Percentiles rank a stretch among this genome's conserved stretches.
phyloP scores from a whole-genome alignment of 2,888 invertebrate genomes.

The Agriopis marginaria region DNA sequence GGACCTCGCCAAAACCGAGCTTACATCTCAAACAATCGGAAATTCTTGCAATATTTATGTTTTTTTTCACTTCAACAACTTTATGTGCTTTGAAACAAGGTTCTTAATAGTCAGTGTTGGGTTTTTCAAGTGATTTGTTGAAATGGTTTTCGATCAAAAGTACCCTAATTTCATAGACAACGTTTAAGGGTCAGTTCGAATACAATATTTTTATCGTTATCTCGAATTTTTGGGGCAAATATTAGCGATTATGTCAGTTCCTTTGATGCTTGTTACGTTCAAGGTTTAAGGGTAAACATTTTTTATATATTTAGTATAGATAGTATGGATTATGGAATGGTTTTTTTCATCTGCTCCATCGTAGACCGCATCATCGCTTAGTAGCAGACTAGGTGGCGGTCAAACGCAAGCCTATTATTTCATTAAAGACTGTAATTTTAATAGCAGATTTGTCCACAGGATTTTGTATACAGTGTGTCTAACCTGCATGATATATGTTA shows the following conservation, averaged over 20 bases:
- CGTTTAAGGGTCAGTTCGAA: slow-evolving; percentile 43
- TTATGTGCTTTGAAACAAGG: neutral
- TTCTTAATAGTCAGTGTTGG: neutral
- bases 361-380: too few species aligned
- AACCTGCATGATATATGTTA: too few species aligned
- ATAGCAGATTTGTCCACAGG: too few species aligned
- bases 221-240: slow-evolving; percentile 41
- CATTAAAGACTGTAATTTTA: too few species aligned
- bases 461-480: too few species aligned
- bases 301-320: slow-evolving; percentile 5
- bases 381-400: too few species aligned
- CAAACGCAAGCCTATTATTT: too few species aligned
- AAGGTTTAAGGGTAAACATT: slow-evolving; percentile 12
- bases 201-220: slow-evolving; percentile 46
- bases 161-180: slow-evolving; percentile 54
- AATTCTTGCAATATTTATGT: neutral
- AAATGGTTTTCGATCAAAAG: slow-evolving; percentile 24
- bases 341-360: too few species aligned
- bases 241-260: slow-evolving; percentile 14
- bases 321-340: too few species aligned
- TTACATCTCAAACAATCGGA: slow-evolving; percentile 15
- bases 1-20: slow-evolving; percentile 40
- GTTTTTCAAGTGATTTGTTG: slow-evolving; percentile 4
- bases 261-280: slow-evolving; percentile 21
- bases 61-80: slow-evolving; percentile 5